A percentile compares a stretch with the other conserved stretches of the same genome.
phyloP scores from a whole-genome alignment of 2,113 vertebrate genomes.

The Oncorhynchus keta region DNA sequence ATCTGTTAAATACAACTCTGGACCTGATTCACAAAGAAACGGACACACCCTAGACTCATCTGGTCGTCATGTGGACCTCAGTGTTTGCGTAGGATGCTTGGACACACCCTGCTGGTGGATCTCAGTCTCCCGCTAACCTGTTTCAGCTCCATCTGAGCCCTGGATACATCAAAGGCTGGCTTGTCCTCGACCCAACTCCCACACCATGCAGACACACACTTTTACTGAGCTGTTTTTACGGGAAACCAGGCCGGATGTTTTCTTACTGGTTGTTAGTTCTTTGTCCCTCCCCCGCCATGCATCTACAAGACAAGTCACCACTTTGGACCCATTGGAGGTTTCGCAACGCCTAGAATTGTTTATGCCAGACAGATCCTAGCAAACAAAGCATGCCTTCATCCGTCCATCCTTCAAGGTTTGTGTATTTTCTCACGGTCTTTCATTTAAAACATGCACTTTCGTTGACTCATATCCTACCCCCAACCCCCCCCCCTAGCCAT shows the following conservation, averaged over 20 bases:
- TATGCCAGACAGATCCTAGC: background rate
- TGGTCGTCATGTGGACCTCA: too few relatives aligned
- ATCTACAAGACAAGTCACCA: background rate
- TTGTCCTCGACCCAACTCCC: too few relatives aligned
- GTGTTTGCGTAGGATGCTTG: too few relatives aligned
- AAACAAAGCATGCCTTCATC: background rate
- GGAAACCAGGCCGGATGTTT: background rate
- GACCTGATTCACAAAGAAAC: background rate
- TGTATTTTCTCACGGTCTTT: background rate
- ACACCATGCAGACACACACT: too few relatives aligned
- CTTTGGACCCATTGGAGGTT: background rate
- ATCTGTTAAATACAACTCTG: too few relatives aligned
- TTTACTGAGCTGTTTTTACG: background rate
- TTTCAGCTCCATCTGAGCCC: too few relatives aligned
- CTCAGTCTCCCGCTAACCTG: background rate
- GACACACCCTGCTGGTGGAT: too few relatives aligned
- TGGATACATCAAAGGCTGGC: too few relatives aligned
- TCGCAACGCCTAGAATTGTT: background rate
- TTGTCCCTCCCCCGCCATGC: background rate
- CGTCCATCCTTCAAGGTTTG: constrained; percentile 1
- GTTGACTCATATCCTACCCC: too few relatives aligned
- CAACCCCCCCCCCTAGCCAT: constrained; percentile 38
- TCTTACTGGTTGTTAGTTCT: background rate
- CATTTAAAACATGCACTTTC: background rate
- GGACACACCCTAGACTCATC: background rate